Conservation (phyloP, 2,888 invertebrate genomes). For the Leptinotarsa haldemani region DNA sequence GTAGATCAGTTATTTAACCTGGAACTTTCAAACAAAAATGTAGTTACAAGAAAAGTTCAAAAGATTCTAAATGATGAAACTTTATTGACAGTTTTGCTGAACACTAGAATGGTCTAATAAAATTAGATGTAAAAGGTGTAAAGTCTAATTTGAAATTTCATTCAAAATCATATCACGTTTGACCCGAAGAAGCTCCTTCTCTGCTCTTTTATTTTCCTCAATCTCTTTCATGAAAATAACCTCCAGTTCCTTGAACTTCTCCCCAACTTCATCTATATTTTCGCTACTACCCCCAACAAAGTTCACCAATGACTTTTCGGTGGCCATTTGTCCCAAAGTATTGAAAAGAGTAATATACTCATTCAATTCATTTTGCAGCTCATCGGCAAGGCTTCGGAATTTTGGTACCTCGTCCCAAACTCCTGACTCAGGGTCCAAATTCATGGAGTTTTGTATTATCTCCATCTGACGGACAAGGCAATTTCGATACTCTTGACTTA, state of each 20-base stretch:
- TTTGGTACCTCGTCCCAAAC: constrained; percentile 60
- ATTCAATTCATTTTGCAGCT: constrained; percentile 58
- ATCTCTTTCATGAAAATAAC: constrained; percentile 53
- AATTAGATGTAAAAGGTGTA: constrained; percentile 25
- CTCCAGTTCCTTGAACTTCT: constrained; percentile 55
- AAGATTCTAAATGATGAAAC: neutral
- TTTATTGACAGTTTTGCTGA: neutral
- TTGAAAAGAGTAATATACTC: constrained; percentile 58
- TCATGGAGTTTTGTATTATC: constrained; percentile 55
- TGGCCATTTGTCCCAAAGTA: constrained; percentile 58
- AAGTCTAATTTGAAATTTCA: constrained; percentile 36
- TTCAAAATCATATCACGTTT: constrained; percentile 57
- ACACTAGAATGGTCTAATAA: neutral
- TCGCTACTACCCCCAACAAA: constrained; percentile 38
- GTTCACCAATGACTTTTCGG: constrained; percentile 50
- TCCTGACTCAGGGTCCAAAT: constrained; percentile 55
- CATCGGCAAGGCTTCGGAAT: constrained; percentile 56
- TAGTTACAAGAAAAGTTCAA: neutral
- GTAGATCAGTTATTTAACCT: too few relatives aligned
- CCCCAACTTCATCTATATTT: constrained; percentile 38
- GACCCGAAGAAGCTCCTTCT: constrained; percentile 57
- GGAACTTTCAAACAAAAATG: neutral
- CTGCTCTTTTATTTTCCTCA: constrained; percentile 57
- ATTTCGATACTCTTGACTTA: constrained; percentile 59
- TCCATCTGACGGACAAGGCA: constrained; percentile 62